Percentiles rank a stretch among this genome's conserved stretches.
Conservation (phyloP, 2,113 vertebrate species). For the Oreotragus oreotragus region DNA sequence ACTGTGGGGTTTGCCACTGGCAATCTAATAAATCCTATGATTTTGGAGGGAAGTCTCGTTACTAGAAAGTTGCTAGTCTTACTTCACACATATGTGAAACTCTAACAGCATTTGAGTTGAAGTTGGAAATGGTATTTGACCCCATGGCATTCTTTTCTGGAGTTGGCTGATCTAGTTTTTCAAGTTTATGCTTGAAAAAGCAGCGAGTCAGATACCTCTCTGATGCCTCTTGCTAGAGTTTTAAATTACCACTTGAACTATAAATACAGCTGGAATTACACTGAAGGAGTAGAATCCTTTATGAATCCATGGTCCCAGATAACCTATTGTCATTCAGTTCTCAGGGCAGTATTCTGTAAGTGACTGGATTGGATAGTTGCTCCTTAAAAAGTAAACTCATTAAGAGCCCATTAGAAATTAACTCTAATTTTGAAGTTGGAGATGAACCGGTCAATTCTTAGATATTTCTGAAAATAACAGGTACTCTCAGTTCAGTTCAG, state of each 20-base stretch:
- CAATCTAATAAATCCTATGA: not conserved
- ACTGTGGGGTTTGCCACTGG: not conserved
- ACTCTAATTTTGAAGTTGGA: not conserved
- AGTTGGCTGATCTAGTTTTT: not conserved
- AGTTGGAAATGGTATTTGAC: not conserved
- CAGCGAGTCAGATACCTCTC: not conserved
- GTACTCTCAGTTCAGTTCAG: not conserved
- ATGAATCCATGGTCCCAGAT: conserved; percentile 5
- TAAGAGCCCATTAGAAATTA: conserved; percentile 18
- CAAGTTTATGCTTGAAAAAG: not conserved
- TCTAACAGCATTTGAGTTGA: not conserved
- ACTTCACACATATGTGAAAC: not conserved
- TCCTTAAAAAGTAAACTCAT: conserved; percentile 27
- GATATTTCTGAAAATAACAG: not conserved
- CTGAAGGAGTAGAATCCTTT: not conserved
- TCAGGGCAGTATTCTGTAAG: conserved; percentile 18
- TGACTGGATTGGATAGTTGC: conserved; percentile 24
- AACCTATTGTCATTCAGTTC: not conserved
- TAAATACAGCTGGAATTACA: conserved; percentile 18
- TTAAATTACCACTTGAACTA: not conserved
- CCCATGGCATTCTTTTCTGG: not conserved
- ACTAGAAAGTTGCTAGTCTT: not conserved
- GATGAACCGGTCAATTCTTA: not conserved
- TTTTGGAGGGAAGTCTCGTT: not conserved
- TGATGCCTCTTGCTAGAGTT: not conserved